Evolutionary conservation across 2,113 vertebrate genomes (phyloP).

Genomic region (Microcebus tavaratra): DNA sequence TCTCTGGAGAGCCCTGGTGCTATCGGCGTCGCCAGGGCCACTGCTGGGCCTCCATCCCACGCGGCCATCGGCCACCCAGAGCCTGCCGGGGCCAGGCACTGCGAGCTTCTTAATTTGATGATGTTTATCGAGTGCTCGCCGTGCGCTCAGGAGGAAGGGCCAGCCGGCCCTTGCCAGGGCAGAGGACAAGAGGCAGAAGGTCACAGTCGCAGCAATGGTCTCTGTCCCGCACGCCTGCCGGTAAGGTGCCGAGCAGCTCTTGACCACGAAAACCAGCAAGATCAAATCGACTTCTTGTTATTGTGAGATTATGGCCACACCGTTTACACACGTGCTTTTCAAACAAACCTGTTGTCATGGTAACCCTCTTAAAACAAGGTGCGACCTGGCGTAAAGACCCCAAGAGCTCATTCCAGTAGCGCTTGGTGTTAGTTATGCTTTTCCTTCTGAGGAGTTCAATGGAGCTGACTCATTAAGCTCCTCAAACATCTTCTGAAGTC

Average conservation of each 20-base stretch:
- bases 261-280: neutral
- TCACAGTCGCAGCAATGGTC: rapidly evolving
- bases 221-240: rapidly evolving
- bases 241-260: neutral
- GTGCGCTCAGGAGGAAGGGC: neutral
- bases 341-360: slow-evolving; percentile 41
- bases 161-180: rapidly evolving
- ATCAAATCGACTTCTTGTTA: neutral
- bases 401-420: slow-evolving; percentile 46
- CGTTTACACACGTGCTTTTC: neutral
- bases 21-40: rapidly evolving
- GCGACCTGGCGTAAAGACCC: slow-evolving; percentile 39
- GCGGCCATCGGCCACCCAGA: neutral
- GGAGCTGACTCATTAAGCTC: slow-evolving; percentile 57
- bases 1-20: neutral
- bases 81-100: neutral
- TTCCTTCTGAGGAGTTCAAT: slow-evolving; percentile 56
- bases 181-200: neutral
- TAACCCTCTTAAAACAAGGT: slow-evolving; percentile 74
- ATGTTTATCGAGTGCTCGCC: neutral
- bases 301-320: neutral
- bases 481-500: slow-evolving; percentile 62
- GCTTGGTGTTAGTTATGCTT: slow-evolving; percentile 39
- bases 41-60: rapidly evolving
- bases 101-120: neutral